Conservation (phyloP, 1,140 invertebrate species). For the Anoplolepis gracilipes region DNA sequence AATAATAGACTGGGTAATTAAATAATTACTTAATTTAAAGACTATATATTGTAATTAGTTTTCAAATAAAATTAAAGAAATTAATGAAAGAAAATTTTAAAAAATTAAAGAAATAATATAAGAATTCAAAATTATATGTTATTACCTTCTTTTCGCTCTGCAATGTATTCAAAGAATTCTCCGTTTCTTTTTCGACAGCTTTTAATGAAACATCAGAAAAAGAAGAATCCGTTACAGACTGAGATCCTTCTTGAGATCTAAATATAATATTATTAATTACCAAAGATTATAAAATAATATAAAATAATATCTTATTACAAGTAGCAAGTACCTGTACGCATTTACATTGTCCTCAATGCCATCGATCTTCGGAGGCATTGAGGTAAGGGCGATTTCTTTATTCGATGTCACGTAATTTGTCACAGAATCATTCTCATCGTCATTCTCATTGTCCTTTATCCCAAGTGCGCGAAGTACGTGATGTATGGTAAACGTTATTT, state of each 20-base stretch:
- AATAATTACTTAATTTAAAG: neutral
- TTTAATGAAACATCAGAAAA: neutral
- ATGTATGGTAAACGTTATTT: neutral
- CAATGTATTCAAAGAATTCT: too few species aligned
- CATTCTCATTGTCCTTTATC: neutral
- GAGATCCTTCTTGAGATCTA: neutral
- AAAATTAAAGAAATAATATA: neutral
- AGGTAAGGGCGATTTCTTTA: neutral
- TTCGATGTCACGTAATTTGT: neutral
- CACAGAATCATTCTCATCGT: neutral
- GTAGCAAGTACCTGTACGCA: neutral
- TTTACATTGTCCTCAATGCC: neutral
- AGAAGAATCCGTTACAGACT: neutral
- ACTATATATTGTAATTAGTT: neutral
- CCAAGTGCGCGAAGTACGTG: neutral
- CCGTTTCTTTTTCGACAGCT: neutral
- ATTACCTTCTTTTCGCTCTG: constrained; percentile 15
- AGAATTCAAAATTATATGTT: neutral
- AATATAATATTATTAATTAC: constrained; percentile 9
- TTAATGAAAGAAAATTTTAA: too few species aligned
- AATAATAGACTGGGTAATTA: neutral
- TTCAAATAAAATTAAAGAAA: neutral
- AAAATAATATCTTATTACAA: neutral
- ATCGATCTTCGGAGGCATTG: neutral
- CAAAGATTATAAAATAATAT: neutral